phyloP scores from a whole-genome alignment of 2,888 invertebrate species.

The Trimorus sp. region DNA sequence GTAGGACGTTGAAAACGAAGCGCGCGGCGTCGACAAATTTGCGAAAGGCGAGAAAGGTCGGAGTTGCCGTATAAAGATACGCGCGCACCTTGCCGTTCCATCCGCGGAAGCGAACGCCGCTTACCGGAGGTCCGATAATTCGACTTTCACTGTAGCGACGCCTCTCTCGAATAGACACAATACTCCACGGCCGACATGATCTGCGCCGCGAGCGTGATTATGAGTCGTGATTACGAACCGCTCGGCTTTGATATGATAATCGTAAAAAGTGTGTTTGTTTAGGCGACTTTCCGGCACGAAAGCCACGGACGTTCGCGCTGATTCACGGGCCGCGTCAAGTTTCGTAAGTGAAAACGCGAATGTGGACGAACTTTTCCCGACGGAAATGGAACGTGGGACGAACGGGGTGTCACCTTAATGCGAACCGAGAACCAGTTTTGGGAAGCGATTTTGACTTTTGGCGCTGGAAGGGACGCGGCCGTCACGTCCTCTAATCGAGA shows the following conservation, averaged over 20 bases:
- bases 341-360: no score
- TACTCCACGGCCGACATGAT: slow-evolving; percentile 45
- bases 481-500: no score
- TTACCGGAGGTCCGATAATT: slow-evolving; percentile 69
- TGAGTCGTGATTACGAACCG: slow-evolving; percentile 30
- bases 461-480: no score
- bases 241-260: slow-evolving; percentile 31
- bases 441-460: no score
- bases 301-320: no score
- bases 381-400: no score
- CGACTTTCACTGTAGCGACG: slow-evolving; percentile 68
- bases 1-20: slow-evolving; percentile 18
- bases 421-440: no score
- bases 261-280: slow-evolving; percentile 22
- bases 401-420: no score
- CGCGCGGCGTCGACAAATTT: slow-evolving; percentile 33
- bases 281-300: not conserved
- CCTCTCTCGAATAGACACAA: slow-evolving; percentile 58
- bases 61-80: slow-evolving; percentile 52
- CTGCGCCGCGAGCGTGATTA: slow-evolving; percentile 28
- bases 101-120: slow-evolving; percentile 65
- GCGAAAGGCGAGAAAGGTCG: slow-evolving; percentile 68
- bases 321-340: no score
- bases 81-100: slow-evolving; percentile 48
- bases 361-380: no score